Conservation (phyloP, 2,113 vertebrate genomes). For the Cololabis saira region DNA sequence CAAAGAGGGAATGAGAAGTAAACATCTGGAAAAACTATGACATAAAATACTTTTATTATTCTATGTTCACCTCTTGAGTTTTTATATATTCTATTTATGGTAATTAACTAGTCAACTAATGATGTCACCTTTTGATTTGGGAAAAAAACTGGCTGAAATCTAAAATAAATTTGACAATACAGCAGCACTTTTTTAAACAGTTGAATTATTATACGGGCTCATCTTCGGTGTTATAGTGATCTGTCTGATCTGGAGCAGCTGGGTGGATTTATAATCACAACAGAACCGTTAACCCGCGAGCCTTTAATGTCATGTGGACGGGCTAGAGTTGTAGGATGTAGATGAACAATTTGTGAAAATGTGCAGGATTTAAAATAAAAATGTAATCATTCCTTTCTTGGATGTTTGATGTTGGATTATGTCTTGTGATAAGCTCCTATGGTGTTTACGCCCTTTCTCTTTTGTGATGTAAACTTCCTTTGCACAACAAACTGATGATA, state of each 20-base stretch:
- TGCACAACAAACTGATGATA: conserved; percentile 34
- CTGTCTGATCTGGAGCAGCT: conserved; percentile 39
- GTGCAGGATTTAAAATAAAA: conserved; percentile 54
- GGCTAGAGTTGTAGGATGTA: conserved; percentile 16
- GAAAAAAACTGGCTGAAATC: not conserved
- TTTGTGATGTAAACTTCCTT: conserved; percentile 27
- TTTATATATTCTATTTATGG: too few species aligned
- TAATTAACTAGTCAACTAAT: conserved; percentile 1
- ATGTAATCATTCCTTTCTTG: conserved; percentile 57
- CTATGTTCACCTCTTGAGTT: too few species aligned
- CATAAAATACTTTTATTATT: too few species aligned
- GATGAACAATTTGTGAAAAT: conserved; percentile 18
- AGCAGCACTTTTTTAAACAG: conserved; percentile 50
- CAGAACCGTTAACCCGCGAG: conserved; percentile 50
- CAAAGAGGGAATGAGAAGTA: too few species aligned
- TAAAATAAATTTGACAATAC: conserved; percentile 44
- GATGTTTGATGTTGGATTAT: conserved; percentile 57
- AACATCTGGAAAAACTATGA: too few species aligned
- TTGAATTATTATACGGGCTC: conserved; percentile 56
- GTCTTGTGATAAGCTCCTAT: conserved; percentile 36
- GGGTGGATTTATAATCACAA: conserved; percentile 44
- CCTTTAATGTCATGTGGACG: conserved; percentile 9
- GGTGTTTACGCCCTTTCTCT: conserved; percentile 15
- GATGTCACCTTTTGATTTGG: too few species aligned
- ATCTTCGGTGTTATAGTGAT: conserved; percentile 43